These are phyloP conservation scores for Trissolcus basalis DNA, from an alignment of 1,140 invertebrate species.

Conservation along the genomic window DNA sequence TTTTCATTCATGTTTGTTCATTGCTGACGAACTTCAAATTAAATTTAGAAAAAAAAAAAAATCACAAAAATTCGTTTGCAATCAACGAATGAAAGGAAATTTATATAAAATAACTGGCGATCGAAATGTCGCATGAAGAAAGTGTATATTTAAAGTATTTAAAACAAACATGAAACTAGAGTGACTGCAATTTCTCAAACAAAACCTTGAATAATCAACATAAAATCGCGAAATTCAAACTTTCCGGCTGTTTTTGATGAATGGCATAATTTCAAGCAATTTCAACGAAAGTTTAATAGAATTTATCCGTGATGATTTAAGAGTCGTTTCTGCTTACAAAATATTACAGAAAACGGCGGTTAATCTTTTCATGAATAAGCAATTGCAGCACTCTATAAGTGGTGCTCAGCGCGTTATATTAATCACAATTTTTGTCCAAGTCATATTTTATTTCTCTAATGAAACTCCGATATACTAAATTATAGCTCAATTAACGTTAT, in stretches of 20 bases:
- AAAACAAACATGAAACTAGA: no score
- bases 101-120: no score
- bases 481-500: no score
- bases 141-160: no score
- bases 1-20: no score
- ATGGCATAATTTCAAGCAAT: neutral
- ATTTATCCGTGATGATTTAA: conserved; percentile 2
- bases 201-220: neutral
- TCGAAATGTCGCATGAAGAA: no score
- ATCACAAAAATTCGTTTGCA: no score
- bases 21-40: no score
- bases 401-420: conserved; percentile 3
- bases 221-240: neutral
- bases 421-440: neutral
- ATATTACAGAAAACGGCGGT: conserved; percentile 12
- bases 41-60: no score
- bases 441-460: no score
- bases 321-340: neutral
- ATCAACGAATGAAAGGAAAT: no score
- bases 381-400: neutral
- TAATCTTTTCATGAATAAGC: conserved; percentile 15
- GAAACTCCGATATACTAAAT: no score
- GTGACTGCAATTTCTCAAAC: neutral
- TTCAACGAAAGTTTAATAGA: conserved; percentile 2
- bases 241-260: neutral